phyloP scores from a whole-genome alignment of 2,113 vertebrate species.

The Merops nubicus region DNA sequence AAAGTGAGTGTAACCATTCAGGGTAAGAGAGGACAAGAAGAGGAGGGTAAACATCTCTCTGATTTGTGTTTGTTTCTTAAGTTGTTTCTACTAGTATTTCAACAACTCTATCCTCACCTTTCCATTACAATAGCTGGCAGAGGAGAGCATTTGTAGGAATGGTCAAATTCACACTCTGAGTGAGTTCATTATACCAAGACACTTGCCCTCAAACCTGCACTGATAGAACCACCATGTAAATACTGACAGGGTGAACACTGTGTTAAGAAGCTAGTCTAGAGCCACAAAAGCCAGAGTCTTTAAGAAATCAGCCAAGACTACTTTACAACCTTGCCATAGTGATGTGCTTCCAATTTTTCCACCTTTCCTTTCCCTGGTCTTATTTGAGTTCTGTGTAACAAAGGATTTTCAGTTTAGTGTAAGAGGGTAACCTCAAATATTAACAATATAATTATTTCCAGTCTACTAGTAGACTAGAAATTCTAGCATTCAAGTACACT shows the following conservation, averaged over 20 bases:
- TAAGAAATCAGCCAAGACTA: not conserved
- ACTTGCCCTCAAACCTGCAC: not conserved
- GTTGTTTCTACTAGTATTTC: not conserved
- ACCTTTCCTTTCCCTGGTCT: not conserved
- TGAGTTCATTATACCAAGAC: not conserved
- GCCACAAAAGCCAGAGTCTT: not conserved
- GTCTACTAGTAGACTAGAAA: not conserved
- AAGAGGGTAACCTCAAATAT: not conserved
- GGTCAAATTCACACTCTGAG: not conserved
- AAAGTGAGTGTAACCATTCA: accelerated
- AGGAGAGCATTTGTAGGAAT: not conserved
- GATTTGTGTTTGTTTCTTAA: not conserved
- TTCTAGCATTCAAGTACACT: not conserved
- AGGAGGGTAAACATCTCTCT: not conserved
- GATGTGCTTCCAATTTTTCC: not conserved
- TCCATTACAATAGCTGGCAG: not conserved
- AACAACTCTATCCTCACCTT: not conserved
- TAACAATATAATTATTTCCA: not conserved
- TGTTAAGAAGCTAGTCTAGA: not conserved
- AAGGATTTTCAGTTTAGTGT: not conserved
- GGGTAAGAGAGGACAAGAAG: not conserved
- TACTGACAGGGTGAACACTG: accelerated
- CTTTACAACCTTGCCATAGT: not conserved
- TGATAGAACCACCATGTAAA: not conserved
- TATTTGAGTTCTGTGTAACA: not conserved